Conservation (phyloP, 2,113 vertebrate species). For the Amazona guildingii region DNA sequence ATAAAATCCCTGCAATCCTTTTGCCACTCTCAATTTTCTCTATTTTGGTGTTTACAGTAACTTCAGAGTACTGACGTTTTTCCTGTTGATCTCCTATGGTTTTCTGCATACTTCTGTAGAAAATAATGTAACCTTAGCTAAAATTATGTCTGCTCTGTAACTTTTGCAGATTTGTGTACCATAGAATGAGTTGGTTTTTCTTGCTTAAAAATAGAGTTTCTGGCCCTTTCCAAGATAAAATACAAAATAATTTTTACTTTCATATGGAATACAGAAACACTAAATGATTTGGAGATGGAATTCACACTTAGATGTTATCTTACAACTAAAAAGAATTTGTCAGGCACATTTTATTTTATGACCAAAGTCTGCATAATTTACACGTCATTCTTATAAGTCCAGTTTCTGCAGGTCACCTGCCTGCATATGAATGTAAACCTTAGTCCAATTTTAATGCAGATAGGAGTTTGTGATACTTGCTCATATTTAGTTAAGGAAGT, state of each 20-base stretch:
- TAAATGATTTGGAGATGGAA: background rate
- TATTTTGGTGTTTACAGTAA: background rate
- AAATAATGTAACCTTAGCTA: background rate
- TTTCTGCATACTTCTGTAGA: background rate
- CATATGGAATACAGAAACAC: background rate
- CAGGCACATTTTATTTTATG: background rate
- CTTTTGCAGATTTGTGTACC: background rate
- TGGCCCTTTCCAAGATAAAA: background rate
- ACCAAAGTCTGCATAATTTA: background rate
- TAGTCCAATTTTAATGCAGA: background rate
- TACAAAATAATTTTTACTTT: background rate
- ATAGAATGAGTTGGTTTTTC: background rate
- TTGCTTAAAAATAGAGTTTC: background rate
- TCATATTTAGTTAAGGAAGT: background rate
- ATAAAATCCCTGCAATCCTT: background rate
- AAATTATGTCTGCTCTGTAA: background rate
- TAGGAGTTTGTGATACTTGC: background rate
- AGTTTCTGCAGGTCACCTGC: background rate
- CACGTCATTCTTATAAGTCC: background rate
- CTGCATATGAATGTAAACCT: background rate
- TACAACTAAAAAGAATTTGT: background rate
- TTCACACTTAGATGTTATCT: background rate
- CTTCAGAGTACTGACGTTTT: background rate
- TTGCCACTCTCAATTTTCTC: background rate
- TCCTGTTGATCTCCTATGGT: background rate